Percentiles rank a stretch among this genome's conserved stretches.
Evolutionary conservation across 2,113 vertebrate species (phyloP).

Genomic region (Catharus minimus): DNA sequence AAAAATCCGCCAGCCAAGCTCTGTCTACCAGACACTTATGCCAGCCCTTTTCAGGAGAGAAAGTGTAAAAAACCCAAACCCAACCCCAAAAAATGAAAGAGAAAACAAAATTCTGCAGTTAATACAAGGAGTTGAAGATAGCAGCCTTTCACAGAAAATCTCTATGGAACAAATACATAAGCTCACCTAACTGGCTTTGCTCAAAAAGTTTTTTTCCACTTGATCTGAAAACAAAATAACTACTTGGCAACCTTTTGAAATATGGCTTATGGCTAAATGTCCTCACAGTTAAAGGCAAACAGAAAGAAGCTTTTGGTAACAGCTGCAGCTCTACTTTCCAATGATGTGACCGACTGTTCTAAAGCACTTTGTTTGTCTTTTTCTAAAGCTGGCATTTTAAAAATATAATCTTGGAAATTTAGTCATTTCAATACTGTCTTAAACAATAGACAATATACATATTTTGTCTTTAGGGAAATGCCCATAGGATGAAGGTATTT

Average conservation of each 20-base stretch:
- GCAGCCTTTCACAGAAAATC: neutral
- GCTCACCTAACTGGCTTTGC: neutral
- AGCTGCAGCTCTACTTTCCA: neutral
- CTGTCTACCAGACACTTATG: neutral
- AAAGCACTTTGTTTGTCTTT: neutral
- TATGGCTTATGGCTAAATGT: neutral
- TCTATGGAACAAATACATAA: neutral
- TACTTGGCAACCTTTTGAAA: neutral
- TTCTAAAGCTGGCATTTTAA: neutral
- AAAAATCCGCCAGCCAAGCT: neutral
- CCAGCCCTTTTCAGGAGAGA: neutral
- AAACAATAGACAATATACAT: neutral
- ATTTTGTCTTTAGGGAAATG: neutral
- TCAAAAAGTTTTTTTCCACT: neutral
- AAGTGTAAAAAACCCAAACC: neutral
- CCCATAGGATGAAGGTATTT: neutral
- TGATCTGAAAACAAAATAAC: constrained; percentile 14
- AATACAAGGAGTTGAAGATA: neutral
- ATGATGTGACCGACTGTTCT: neutral
- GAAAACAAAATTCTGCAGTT: neutral
- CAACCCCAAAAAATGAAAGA: neutral
- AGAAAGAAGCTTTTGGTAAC: neutral
- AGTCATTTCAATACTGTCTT: neutral
- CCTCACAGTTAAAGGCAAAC: neutral
- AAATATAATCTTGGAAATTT: neutral